phyloP scores from a whole-genome alignment of 2,888 invertebrate genomes.

The Eucera pruinosa region DNA sequence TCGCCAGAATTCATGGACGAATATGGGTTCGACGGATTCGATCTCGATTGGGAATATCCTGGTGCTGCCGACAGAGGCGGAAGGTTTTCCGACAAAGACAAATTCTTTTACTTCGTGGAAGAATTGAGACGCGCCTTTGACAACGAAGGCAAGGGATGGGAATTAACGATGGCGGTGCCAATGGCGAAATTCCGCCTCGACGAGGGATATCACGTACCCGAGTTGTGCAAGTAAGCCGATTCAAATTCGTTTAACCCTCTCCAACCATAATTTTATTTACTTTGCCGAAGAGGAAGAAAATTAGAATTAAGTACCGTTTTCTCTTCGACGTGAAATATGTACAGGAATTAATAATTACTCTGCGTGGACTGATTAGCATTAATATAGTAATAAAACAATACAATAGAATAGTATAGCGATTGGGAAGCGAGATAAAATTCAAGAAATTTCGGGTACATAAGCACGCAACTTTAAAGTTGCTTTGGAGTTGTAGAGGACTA shows the following conservation, averaged over 20 bases:
- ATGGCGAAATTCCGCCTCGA: conserved; percentile 93
- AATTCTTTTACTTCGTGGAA: conserved; percentile 92
- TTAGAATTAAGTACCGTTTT: too few relatives aligned
- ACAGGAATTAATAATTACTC: too few relatives aligned
- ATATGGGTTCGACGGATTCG: conserved; percentile 93
- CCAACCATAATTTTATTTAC: too few relatives aligned
- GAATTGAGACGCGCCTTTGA: conserved; percentile 92
- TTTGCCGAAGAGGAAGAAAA: too few relatives aligned
- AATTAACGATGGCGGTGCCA: conserved; percentile 95
- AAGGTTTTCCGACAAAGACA: conserved; percentile 92
- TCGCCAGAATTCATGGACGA: conserved; percentile 89
- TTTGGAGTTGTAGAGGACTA: too few relatives aligned
- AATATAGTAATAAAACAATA: too few relatives aligned
- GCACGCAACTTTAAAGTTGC: too few relatives aligned
- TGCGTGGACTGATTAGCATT: too few relatives aligned
- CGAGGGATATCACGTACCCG: conserved; percentile 96
- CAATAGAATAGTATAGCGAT: too few relatives aligned
- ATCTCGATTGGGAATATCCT: conserved; percentile 96
- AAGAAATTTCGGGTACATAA: too few relatives aligned
- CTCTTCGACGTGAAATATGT: too few relatives aligned
- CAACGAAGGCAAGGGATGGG: conserved; percentile 91
- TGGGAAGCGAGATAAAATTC: too few relatives aligned
- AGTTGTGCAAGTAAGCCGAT: conserved; percentile 90
- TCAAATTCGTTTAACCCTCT: not conserved
- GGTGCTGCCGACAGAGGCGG: conserved; percentile 95